Conservation (phyloP, 2,888 invertebrate genomes). For the Pegoplata infirma region DNA sequence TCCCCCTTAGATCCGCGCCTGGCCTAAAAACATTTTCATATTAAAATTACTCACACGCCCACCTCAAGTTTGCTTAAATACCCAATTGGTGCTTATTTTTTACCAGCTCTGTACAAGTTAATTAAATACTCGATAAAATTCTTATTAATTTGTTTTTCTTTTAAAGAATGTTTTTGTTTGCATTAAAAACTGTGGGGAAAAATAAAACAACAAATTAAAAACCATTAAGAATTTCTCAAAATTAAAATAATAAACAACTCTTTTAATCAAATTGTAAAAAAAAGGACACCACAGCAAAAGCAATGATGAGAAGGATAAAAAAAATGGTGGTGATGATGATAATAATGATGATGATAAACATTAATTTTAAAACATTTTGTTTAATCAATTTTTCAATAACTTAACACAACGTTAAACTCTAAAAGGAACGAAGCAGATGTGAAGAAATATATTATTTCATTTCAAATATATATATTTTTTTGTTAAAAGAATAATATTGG, state of each 20-base stretch:
- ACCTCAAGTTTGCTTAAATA: no score
- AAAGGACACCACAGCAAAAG: not conserved
- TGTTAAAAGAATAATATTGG: no score
- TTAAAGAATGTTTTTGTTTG: not conserved
- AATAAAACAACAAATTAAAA: not conserved
- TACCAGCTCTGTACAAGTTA: not conserved
- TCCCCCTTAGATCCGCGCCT: no score
- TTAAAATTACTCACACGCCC: no score
- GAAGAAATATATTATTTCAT: not conserved
- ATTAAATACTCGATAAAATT: not conserved
- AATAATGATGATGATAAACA: conserved; percentile 10
- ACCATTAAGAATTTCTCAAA: not conserved
- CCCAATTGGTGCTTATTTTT: not conserved
- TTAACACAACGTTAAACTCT: conserved; percentile 5
- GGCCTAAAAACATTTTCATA: no score
- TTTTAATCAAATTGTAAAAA: not conserved
- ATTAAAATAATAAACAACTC: not conserved
- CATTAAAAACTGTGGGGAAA: not conserved
- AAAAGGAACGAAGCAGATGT: conserved; percentile 1
- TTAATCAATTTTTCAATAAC: conserved; percentile 10
- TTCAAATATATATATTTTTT: no score
- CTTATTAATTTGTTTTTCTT: not conserved
- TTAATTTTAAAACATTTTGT: not conserved
- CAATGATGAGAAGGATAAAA: no score
- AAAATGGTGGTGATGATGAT: not conserved